Evolutionary conservation across 2,113 vertebrate species (phyloP), one percentile per base, ranked within the genome.

Genomic region (Strigops habroptila): DNA sequence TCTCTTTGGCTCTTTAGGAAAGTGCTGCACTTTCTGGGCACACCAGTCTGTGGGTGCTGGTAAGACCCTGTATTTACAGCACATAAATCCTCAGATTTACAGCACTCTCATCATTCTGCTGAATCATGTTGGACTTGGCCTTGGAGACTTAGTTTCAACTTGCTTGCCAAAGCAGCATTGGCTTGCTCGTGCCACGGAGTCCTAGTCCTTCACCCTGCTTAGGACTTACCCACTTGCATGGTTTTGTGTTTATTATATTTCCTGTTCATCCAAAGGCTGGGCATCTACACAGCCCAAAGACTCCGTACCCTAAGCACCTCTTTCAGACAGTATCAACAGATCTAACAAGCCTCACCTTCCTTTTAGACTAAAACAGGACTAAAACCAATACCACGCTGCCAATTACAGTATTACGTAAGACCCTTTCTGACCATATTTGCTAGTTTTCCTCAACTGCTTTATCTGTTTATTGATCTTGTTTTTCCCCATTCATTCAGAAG

Each of bases 31-130:
- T 77, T 35, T 69, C 64, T 30, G 43, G 60, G 22, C 43, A 46
- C 6, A 9, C 19, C 1, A 2, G 13, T 21, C 44, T 76, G 22
- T 12, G 27, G 60, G 48, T 37, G 24, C 31, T 63, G 59, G 23
- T 4, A 17, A 60, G 52, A 71, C 9, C 30, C 69, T 5, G 5
- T 3, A 39, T 51, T 25, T 63, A 43, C 22, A 68, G 22, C 53
- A 0, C 0, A 0, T 1, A 64, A 53, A 30, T 44, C 39, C 41
- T 27, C 18, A 5, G 44, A 24, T 51, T 67, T 27, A 18, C 7
- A 1, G 21, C 71, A 43, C 19, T 15, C 19, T 43, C 1, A 0
- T 64, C 55, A 4, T 37, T 78, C 31, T 27, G 35, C 43, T 27
- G 9, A 55, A 53, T 52, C 65, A n/a, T 7, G 0, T 4, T 10